Evolutionary conservation across 2,113 vertebrate genomes (phyloP), one percentile per base, ranked within the genome.

Genomic region (Phyllostomus discolor): DNA sequence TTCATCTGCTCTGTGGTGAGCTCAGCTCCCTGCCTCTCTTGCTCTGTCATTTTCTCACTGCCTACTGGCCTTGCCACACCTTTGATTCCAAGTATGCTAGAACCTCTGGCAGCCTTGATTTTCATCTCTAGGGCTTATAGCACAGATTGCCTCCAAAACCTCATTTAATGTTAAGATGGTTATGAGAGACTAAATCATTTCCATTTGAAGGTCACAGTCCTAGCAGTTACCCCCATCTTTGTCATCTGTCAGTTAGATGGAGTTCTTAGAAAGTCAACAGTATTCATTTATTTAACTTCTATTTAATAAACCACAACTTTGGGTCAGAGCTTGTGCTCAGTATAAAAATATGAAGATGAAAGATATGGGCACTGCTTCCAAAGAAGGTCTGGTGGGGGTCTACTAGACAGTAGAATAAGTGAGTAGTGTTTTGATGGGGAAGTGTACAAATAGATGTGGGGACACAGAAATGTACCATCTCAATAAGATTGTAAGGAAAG

Each of bases 31-130:
- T 31, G 2, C 7, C 4, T 38, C 94, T 33, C 26, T 73, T 79
- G 7, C 95, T 64, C 59, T 91, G 67, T 17, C 38, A 3, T 80
- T 78, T 64, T 84, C 85, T 64, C 72, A n/a, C 73, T 78, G 31
- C 57, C 41, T 46, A 1, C 24, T 75, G 41, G 22, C 69, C 95
- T 96, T 93, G 72, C 78, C 24, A 19, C 31, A 5, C 90, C 97
- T 78, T 96, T 85, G 41, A 48, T 75, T 33, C 16, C 83, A 78
- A 75, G 35, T 33, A 15, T 70, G 20, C 66, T 83, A 31, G 26
- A 59, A 8, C 67, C 24, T 91, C 22, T 2, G 33, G 20, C 19
- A 64, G 16, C 46, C 50, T 95, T 75, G 28, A 59, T 86, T 76
- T 75, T 66, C 48, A 70, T 35, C 35, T 62, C 57, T 92, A 59